These are phyloP conservation scores for Netelia virgata DNA, from an alignment of 2,888 invertebrate genomes.

Conservation along the genomic window DNA sequence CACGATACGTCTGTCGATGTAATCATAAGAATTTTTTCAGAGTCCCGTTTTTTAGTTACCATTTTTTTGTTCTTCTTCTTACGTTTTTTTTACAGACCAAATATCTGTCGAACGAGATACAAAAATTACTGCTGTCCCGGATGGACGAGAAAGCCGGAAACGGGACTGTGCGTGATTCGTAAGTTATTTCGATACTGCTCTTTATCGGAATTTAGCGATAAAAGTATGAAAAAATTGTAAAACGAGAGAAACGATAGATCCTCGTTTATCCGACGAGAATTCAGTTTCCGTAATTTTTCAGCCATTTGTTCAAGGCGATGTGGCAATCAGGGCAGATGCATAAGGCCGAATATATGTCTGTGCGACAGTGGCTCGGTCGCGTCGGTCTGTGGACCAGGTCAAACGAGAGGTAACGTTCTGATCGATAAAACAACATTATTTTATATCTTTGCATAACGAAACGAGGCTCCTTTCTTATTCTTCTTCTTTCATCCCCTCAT, in stretches of 20 bases:
- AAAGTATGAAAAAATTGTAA: background rate
- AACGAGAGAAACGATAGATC: background rate
- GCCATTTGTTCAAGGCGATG: slow-evolving; percentile 91
- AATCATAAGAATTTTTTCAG: slow-evolving; percentile 45
- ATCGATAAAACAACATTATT: too few species aligned
- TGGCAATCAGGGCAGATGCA: slow-evolving; percentile 90
- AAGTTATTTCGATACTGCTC: slow-evolving; percentile 85
- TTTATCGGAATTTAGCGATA: background rate
- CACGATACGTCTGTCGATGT: too few species aligned
- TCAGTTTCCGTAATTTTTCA: slow-evolving; percentile 82
- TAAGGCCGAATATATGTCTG: slow-evolving; percentile 93
- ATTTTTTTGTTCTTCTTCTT: slow-evolving; percentile 28
- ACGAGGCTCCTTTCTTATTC: too few species aligned
- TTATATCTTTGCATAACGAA: too few species aligned
- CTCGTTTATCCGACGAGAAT: slow-evolving; percentile 54
- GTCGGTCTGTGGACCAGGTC: slow-evolving; percentile 86
- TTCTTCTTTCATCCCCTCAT: too few species aligned
- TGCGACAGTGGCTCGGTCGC: slow-evolving; percentile 91
- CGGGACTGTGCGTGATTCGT: slow-evolving; percentile 93
- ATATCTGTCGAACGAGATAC: slow-evolving; percentile 91
- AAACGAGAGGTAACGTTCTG: slow-evolving; percentile 71
- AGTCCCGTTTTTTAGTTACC: slow-evolving; percentile 32
- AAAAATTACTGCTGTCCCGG: slow-evolving; percentile 94
- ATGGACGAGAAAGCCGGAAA: slow-evolving; percentile 91
- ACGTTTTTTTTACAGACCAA: slow-evolving; percentile 88